Evolutionary conservation across 1,140 invertebrate species (phyloP), one percentile per base, ranked within the genome.

Genomic region (Papilio aristodemus): DNA sequence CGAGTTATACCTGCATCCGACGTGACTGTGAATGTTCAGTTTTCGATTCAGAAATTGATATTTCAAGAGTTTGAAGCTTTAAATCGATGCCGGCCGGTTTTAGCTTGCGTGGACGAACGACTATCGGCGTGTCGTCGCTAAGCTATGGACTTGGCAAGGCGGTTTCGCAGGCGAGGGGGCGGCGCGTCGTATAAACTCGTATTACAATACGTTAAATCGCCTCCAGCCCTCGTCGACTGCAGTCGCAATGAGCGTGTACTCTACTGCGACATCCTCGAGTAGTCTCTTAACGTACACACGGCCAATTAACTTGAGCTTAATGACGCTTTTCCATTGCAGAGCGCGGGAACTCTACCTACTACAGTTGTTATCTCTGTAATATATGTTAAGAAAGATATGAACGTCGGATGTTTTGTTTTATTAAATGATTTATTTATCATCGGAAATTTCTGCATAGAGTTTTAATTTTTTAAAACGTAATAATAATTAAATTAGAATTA

Each of bases 191-290:
- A 80, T 79, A 80, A 80, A 82, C 80, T 78, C 76, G 73, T 80
- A 83, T 86, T 83, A 85, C 80, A 85, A 86, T 85, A 90, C 79
- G 81, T 83, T 84, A 86, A 83, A 86, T 78, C 80, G 81, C 79
- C 79, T 83, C 72, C 75, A 83, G 77, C 81, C 79, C 82, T 81
- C 75, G 73, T 50, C 72, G 74, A 77, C 75, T 79, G 75, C 73
- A 81, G 79, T 79, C 78, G 80, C 73, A 77, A 76, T 75, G 59
- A 36, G 76, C 71, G 69, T 69, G 73, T 75, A 74, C 58, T 77
- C 75, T 72, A 76, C 75, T 70, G 69, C 70, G 74, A 80, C 76
- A 79, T 74, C 59, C 70, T 78, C 70, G 71, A 80, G 76, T 74
- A 76, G 71, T 72, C 77, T 74, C 76, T 72, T 69, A 71, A 73